These are phyloP conservation scores for Eupithecia abbreviata DNA, from an alignment of 2,888 invertebrate species.

Conservation along the genomic window DNA sequence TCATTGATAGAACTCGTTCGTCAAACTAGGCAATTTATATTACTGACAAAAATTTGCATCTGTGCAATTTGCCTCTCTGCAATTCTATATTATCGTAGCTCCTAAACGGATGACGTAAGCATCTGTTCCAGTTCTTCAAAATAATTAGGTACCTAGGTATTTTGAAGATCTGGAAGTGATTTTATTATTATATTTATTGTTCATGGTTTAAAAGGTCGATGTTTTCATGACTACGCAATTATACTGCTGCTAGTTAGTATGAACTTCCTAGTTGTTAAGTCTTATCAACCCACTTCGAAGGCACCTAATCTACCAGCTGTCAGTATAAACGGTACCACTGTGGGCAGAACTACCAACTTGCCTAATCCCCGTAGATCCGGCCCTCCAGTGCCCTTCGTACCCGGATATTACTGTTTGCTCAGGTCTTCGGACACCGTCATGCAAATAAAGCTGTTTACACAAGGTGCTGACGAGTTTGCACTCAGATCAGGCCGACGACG, in stretches of 20 bases:
- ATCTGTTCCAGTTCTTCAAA: no score
- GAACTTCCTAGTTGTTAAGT: neutral
- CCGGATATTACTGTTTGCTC: conserved; percentile 69
- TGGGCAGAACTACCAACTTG: conserved; percentile 6
- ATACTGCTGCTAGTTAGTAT: neutral
- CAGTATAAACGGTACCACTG: conserved; percentile 1
- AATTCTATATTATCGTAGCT: no score
- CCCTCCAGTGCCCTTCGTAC: conserved; percentile 51
- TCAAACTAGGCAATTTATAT: no score
- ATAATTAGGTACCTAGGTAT: neutral
- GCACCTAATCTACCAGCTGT: neutral
- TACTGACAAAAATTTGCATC: no score
- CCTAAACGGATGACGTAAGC: no score
- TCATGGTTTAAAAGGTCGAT: no score
- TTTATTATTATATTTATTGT: neutral
- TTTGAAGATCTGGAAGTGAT: neutral
- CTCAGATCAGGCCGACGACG: conserved; percentile 56
- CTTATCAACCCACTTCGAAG: neutral
- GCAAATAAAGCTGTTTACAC: conserved; percentile 66
- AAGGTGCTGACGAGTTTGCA: conserved; percentile 60
- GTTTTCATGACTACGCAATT: neutral
- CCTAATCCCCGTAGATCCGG: conserved; percentile 26
- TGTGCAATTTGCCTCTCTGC: no score
- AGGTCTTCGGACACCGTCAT: conserved; percentile 61
- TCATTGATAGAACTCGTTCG: no score